Percentiles rank a stretch among this genome's conserved stretches.
Conservation (phyloP, 2,797 vertebrate genomes). For the Chaetophractus vellerosus region DNA sequence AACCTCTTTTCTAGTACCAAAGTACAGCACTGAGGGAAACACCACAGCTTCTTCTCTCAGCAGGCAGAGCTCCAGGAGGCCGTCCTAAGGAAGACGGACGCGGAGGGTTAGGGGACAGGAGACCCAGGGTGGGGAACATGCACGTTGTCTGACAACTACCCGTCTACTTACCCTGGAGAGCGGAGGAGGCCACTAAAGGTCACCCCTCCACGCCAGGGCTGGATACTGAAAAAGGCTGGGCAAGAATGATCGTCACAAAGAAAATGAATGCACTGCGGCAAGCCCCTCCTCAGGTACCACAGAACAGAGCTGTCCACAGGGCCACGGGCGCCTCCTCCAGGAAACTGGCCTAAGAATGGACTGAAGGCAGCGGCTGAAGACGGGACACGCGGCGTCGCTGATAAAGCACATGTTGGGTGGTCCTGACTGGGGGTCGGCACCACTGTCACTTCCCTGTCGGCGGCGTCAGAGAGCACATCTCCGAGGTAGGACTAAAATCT, state of each 20-base stretch:
- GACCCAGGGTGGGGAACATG: accelerated
- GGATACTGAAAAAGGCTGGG: not conserved
- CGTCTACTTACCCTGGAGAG: not conserved
- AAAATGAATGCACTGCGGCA: not conserved
- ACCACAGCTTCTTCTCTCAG: accelerated
- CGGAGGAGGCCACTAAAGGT: accelerated
- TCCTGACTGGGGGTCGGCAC: accelerated
- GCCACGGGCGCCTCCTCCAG: not conserved
- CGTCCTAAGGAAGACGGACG: not conserved
- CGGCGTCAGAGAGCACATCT: too few species aligned
- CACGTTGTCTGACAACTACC: accelerated
- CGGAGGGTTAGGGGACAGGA: accelerated
- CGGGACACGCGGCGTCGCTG: accelerated
- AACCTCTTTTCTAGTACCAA: not conserved
- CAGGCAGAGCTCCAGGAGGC: not conserved
- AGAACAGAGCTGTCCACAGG: accelerated
- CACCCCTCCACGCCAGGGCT: accelerated
- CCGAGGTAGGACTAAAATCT: not conserved
- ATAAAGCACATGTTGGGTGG: accelerated
- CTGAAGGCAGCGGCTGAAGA: accelerated
- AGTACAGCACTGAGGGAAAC: accelerated
- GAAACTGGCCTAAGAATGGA: accelerated
- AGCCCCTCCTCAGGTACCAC: not conserved
- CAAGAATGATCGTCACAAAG: accelerated
- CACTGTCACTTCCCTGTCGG: not conserved